Base-by-base conservation (phyloP, 2,888 invertebrate species). In the Anoplius nigerrimus region DNA sequence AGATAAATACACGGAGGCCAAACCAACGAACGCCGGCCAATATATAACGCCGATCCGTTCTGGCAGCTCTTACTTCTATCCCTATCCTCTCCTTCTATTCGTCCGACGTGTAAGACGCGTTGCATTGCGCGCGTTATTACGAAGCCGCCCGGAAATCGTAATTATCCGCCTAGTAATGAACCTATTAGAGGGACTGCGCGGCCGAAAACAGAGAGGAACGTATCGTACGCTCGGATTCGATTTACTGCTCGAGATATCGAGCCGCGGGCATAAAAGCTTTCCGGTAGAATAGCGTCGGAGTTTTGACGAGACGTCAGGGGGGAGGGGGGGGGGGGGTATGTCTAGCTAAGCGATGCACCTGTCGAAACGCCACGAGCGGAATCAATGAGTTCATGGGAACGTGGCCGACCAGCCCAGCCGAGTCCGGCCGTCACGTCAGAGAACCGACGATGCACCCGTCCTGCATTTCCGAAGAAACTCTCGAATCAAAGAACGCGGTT, bases 1-100 rank as follows among this genome's bases (percentile, higher is more conserved):
- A 71, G 82, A 82, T 80, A 78, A 81, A 80, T 77, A 76, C 78
- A 76, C 71, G 69, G 66, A 69, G 46, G 70, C 65, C 53, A 66
- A 66, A 58, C 66, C 54, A 24, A 58, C 46, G 55, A 57, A 51
- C 57, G 58, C 56, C 55, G 66, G 68, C 43, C 79, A 59, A 78
- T 75, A 70, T 74, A 78, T 70, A 75, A 76, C 59, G 58, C 18
- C 21, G 69, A 65, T 75, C 66, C 16, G 15, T 46, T 54, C 57
- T 60, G 62, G 68, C 67, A 51, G 71, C 68, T 67, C 76, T 72
- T 62, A 16, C 46, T 62, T 21, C 20, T 63, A n/a, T n/a, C n/a
- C n/a, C n/a, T n/a, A n/a, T n/a, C n/a, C 24, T 24, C 34, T 3
- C 34, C 34, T 6, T 13, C 11, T 34, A 34, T 34, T 58, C 34